Evolutionary conservation across 2,888 invertebrate genomes (phyloP), one percentile per base, ranked within the genome.

Genomic region (Leucoma salicis): DNA sequence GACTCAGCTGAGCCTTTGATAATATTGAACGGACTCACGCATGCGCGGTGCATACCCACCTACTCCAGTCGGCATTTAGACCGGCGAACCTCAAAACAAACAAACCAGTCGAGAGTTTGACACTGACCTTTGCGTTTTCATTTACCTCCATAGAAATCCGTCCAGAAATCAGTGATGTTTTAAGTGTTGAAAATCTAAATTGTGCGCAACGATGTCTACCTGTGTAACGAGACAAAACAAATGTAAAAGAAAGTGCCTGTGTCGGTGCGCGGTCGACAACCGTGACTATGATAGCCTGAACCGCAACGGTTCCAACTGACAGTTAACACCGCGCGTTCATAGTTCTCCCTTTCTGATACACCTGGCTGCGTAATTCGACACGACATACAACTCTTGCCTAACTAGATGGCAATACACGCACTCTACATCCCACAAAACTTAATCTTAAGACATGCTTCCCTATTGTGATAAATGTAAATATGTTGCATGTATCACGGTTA

Each of bases 161-260:
- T 57, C 55, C 60, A 32, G 5, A 18, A 43, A 18, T 24, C n/a
- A 39, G 27, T 43, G 38, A 14, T 46, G 39, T 49, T 45, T 8
- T 21, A 35, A 29, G 47, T 47, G 42, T n/a, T 42, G 12, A 27
- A 36, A 27, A 42, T 34, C 33, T 10, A 40, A 31, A 44, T 38
- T 45, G 21, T 13, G 47, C 35, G 29, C 41, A 43, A 39, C 44
- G 31, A 35, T 46, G 34, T 35, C 29, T 46, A 38, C 35, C 32
- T 37, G 43, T 57, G 37, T 47, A 60, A 46, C 50, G 49, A 52
- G 42, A 57, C 54, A 73, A 74, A 71, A 70, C 57, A 73, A 79
- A 74, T 79, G 76, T 73, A 78, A 78, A 86, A 83, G 86, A 86
- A 88, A 88, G 86, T 87, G 83, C 68, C 72, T 63, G 69, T 71